Conservation (phyloP, 2,888 invertebrate genomes). For the Mythimna lalbum region DNA sequence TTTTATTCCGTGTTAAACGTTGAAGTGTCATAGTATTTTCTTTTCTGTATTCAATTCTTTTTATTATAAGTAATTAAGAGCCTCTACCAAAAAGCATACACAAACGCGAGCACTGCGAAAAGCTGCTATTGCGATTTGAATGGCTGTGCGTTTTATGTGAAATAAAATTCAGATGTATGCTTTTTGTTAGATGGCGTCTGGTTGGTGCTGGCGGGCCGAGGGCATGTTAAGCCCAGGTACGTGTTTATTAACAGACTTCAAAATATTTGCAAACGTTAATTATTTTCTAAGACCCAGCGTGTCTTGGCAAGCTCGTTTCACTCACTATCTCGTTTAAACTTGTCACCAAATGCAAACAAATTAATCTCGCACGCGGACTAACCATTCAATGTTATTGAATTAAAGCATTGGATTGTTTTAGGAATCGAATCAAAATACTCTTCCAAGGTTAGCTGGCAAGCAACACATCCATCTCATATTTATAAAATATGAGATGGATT, state of each 20-base stretch:
- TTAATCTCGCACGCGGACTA: background rate
- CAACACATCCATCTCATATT: background rate
- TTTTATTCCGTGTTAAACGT: background rate
- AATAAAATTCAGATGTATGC: slow-evolving; percentile 79
- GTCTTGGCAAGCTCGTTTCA: background rate
- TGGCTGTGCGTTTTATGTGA: slow-evolving; percentile 80
- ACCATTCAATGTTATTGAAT: background rate
- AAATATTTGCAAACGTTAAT: slow-evolving; percentile 30
- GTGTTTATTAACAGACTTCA: slow-evolving; percentile 45
- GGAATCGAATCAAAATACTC: background rate
- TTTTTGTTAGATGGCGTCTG: slow-evolving; percentile 83
- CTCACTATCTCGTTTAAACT: background rate
- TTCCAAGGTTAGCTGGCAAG: background rate
- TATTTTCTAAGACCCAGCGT: slow-evolving; percentile 15
- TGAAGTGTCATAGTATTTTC: background rate
- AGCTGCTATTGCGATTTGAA: slow-evolving; percentile 82
- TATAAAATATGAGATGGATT: too few species aligned
- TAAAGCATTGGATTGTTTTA: background rate
- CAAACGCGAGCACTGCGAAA: slow-evolving; percentile 75
- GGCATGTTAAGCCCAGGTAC: slow-evolving; percentile 63
- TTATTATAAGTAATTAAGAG: slow-evolving; percentile 22
- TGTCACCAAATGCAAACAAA: background rate
- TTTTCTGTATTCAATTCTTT: background rate
- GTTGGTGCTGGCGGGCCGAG: slow-evolving; percentile 43
- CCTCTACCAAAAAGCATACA: slow-evolving; percentile 82